Conservation (phyloP, 2,113 vertebrate genomes). For the Cardinalis cardinalis region DNA sequence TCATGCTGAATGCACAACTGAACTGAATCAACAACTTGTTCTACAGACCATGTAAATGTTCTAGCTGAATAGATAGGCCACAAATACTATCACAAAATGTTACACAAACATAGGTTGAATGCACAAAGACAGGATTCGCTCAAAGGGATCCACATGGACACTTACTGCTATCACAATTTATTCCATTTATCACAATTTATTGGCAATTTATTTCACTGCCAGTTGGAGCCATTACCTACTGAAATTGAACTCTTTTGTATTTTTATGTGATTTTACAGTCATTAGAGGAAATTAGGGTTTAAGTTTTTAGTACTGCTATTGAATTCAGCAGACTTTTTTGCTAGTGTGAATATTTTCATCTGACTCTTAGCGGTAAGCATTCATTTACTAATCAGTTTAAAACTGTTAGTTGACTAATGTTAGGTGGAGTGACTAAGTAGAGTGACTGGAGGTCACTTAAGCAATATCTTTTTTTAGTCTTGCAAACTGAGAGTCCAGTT, state of each 20-base stretch:
- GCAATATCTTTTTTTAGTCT: neutral
- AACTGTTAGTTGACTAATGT: neutral
- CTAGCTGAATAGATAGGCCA: neutral
- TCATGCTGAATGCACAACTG: neutral
- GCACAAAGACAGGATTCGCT: neutral
- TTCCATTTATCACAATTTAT: too few species aligned
- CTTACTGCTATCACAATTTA: neutral
- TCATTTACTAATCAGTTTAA: neutral
- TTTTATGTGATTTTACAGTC: neutral
- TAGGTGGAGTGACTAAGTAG: too few species aligned
- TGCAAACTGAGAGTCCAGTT: neutral
- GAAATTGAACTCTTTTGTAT: neutral
- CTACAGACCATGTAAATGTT: neutral
- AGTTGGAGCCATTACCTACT: neutral
- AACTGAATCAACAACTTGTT: neutral
- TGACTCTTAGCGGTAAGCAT: neutral
- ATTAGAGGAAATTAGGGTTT: neutral
- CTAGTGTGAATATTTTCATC: neutral
- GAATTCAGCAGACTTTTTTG: neutral
- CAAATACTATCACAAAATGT: neutral
- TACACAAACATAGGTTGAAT: neutral
- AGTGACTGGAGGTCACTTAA: neutral
- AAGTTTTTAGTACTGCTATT: neutral
- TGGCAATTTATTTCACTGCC: neutral
- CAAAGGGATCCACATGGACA: neutral